Evolutionary conservation across 2,888 invertebrate species (phyloP).

Genomic region (Sesia bembeciformis): DNA sequence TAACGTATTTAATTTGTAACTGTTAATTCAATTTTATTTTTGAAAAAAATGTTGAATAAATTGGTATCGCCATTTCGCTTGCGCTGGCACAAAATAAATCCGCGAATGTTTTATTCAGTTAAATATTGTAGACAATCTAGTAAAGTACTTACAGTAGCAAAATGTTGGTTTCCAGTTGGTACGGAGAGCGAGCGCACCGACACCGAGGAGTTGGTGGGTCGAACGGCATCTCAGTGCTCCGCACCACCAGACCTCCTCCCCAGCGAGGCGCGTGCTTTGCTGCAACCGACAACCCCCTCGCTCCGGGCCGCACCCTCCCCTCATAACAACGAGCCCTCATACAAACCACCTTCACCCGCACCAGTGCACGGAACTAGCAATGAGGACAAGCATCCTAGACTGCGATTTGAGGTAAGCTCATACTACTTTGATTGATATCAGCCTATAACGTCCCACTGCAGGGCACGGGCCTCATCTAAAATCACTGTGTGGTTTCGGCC

Average conservation of each 20-base stretch:
- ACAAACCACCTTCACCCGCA: constrained; percentile 12
- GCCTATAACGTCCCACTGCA: no score
- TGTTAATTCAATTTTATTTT: no score
- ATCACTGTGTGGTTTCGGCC: no score
- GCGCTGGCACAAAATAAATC: no score
- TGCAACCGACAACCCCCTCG: constrained; percentile 39
- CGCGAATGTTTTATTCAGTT: no score
- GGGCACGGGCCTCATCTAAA: no score
- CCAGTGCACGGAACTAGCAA: constrained; percentile 17
- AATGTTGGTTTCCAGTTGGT: constrained; percentile 63
- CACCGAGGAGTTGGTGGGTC: constrained; percentile 80
- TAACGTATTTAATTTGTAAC: no score
- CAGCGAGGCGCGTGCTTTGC: constrained; percentile 69
- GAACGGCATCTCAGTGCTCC: constrained; percentile 77
- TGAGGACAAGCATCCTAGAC: constrained; percentile 49
- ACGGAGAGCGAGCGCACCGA: constrained; percentile 79
- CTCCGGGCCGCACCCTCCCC: constrained; percentile 15
- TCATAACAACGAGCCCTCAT: constrained; percentile 14
- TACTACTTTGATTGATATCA: constrained; percentile 13
- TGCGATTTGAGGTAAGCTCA: constrained; percentile 48
- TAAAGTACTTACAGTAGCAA: neutral
- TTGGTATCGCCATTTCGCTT: no score
- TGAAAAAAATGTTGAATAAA: no score
- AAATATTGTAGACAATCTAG: no score
- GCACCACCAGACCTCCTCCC: constrained; percentile 77